Evolutionary conservation across 2,888 invertebrate genomes (phyloP).

Genomic region (Ceratothoa steindachneri): DNA sequence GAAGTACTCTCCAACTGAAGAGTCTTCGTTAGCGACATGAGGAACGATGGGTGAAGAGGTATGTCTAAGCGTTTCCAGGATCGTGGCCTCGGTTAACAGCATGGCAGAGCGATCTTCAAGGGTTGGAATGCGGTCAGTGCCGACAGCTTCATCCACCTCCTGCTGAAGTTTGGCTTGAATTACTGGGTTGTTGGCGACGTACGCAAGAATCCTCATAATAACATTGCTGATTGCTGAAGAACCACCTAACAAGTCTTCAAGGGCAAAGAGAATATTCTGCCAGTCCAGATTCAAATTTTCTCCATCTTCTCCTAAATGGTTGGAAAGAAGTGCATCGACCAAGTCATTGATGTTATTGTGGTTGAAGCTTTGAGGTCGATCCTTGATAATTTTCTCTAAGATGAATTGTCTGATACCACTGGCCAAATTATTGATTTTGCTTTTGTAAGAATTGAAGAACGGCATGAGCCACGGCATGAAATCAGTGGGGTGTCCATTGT

Average conservation of each 20-base stretch:
- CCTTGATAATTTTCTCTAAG: constrained; percentile 62
- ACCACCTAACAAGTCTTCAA: constrained; percentile 77
- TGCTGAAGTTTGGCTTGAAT: constrained; percentile 63
- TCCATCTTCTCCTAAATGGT: constrained; percentile 57
- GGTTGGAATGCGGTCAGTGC: constrained; percentile 50
- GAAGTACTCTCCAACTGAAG: constrained; percentile 65
- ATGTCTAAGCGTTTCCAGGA: constrained; percentile 72
- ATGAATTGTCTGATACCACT: constrained; percentile 69
- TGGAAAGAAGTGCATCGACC: constrained; percentile 70
- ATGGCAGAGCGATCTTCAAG: constrained; percentile 64
- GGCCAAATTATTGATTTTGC: constrained; percentile 66
- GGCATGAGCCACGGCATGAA: constrained; percentile 77
- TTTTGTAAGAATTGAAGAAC: constrained; percentile 66
- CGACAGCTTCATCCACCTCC: constrained; percentile 62
- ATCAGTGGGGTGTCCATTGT: constrained; percentile 80
- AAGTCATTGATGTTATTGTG: constrained; percentile 64
- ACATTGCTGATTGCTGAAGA: constrained; percentile 83
- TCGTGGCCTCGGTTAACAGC: constrained; percentile 75
- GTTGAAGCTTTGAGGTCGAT: constrained; percentile 53
- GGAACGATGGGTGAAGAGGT: constrained; percentile 86
- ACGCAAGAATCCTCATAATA: constrained; percentile 68
- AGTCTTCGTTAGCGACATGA: constrained; percentile 75
- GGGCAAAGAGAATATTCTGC: constrained; percentile 64
- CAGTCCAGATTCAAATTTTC: constrained; percentile 62
- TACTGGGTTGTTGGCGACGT: constrained; percentile 63